Base-by-base conservation (phyloP, 2,888 invertebrate genomes). In the Phengaris alcon region DNA sequence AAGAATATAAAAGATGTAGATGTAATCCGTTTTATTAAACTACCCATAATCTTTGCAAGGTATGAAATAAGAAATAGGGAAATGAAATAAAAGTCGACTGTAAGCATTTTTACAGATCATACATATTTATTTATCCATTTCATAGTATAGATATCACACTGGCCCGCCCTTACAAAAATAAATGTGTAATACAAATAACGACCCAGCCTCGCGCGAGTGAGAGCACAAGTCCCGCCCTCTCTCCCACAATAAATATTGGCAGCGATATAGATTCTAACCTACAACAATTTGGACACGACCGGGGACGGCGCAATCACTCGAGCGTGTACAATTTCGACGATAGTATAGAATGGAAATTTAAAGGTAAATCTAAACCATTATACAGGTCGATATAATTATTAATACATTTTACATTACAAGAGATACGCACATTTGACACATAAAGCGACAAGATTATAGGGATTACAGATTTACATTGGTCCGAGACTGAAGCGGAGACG, bases 121-220 rank as follows among this genome's bases (percentile, higher is more conserved):
- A 93, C 93, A 93, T 93, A 92, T 93, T 93, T 92, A 93, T 93
- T 93, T 88, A 91, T 93, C 90, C 90, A 90, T 92, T 92, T 93
- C 89, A 91, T 91, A 93, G 90, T 93, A 93, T 90, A 92, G 93
- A 91, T 93, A 93, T 93, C 93, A 93, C 93, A 93, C 93, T 93
- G 93, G 93, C 93, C 93, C 93, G 93, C 93, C 93, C 91, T 92
- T 93, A 93, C 88, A 93, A 93, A 93, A 93, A 93, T 93, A 93
- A 93, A 90, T 92, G 91, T 91, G 92, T 90, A 91, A 87, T 92
- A 91, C 89, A 88, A 87, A 69, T 88, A 90, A 90, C 88, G 91
- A 91, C 88, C 90, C 91, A 91, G 89, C 85, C 84, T 85, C 81
- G 84, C 87, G 86, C 90, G 86, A 82, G 88, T 86, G 89, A 87